A percentile compares a stretch with the other conserved stretches of the same genome.
Conservation (phyloP, 2,888 invertebrate species). For the Anthophora plumipes region DNA sequence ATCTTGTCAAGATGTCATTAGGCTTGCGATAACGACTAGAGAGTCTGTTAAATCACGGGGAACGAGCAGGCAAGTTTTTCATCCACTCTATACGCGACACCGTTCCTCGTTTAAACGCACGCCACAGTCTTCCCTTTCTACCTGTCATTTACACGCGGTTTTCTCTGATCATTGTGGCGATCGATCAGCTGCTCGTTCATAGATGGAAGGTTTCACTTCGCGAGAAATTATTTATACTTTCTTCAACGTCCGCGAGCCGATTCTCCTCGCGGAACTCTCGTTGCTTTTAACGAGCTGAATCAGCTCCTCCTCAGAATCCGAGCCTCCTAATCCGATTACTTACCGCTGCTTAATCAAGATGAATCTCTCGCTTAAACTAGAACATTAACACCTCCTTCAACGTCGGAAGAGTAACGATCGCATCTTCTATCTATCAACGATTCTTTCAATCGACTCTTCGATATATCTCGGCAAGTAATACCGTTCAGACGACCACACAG, state of each 20-base stretch:
- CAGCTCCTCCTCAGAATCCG: not conserved
- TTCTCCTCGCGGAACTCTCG: not conserved
- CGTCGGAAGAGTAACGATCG: not conserved
- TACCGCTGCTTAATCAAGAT: too few relatives aligned
- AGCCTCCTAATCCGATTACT: not conserved
- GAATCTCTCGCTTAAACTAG: not conserved
- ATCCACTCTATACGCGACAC: not conserved
- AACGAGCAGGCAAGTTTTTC: not conserved
- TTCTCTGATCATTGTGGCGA: slow-evolving; percentile 8
- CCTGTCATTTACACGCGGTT: not conserved
- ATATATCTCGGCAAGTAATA: slow-evolving; percentile 18
- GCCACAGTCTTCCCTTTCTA: slow-evolving; percentile 6
- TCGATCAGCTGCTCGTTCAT: slow-evolving; percentile 25
- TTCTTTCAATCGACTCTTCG: too few relatives aligned
- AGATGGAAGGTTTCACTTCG: slow-evolving; percentile 10
- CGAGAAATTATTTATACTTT: slow-evolving; percentile 32
- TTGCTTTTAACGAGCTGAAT: not conserved
- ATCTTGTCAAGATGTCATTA: too few relatives aligned
- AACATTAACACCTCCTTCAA: not conserved
- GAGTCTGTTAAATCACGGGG: slow-evolving; percentile 22
- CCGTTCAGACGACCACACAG: slow-evolving; percentile 29
- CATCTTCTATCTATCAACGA: not conserved
- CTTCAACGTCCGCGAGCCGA: not conserved
- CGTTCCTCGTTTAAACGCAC: slow-evolving; percentile 5
- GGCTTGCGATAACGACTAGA: not conserved